Base-by-base conservation (phyloP, 30 jellyfish, hydroid and myxozoan genomes). In the Cassiopea andromeda region DNA sequence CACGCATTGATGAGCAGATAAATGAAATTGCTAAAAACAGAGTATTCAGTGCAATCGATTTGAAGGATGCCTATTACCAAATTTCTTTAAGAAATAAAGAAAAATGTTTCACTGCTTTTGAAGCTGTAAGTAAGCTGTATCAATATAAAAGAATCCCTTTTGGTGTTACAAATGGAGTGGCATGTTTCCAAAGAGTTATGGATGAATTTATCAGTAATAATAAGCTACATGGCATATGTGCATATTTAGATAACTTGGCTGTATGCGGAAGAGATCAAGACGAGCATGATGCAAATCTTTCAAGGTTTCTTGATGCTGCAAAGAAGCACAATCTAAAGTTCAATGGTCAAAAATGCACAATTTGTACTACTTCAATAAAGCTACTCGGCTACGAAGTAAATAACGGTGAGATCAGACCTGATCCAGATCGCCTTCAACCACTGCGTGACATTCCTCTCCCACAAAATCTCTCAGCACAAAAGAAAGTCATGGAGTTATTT, bases 221-320 rank as follows among this genome's bases (percentile, higher is more conserved):
- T 47, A 49, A 68, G 46, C 86, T 88, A 16, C 60, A 58, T 6
- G 91, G 43, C 57, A 61, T 67, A 69, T 88, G 48, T 77, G 80
- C 96, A 44, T 92, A 85, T 76, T 12, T 86, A 15, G 92, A 92
- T 60, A 80, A 85, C 66, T 46, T 85, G 13, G 77, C 96, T 10
- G 46, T 92, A 16, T 85, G 96, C 74, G 97, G 96, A n/a, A 57
- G 60, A 59, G 50, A 74, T 59, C 97, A 93, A 73, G 69, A 50
- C 16, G 93, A 85, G 48, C 97, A 92, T 81, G 98, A 88, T 69
- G 89, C 72, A 17, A 87, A 80, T 75, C 89, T 86, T 50, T 81
- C 60, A 46, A 87, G 78, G 70, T 92, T 92, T 82, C 88, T 81
- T 59, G 87, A 64, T 15, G 98, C 89, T 19, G 97, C 93, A 27